Conservation (phyloP, 2,888 invertebrate species). For the Amiota communis region DNA sequence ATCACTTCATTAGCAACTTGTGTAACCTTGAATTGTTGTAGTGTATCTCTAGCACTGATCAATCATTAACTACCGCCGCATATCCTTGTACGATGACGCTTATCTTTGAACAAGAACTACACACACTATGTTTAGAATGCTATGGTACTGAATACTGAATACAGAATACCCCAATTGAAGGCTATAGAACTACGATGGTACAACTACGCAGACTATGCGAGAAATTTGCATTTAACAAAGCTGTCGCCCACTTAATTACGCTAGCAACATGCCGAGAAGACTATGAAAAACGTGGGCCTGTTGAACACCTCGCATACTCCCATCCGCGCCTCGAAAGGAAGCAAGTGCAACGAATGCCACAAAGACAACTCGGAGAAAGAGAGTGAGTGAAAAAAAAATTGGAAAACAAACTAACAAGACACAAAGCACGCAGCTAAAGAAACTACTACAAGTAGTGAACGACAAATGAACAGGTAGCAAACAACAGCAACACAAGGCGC, state of each 20-base stretch:
- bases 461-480: conserved; percentile 12
- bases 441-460: neutral
- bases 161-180: no score
- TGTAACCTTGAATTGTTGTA: neutral
- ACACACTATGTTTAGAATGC: no score
- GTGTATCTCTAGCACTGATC: neutral
- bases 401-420: conserved; percentile 2
- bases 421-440: neutral
- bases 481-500: conserved; percentile 19
- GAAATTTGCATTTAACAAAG: conserved; percentile 19
- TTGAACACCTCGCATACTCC: neutral
- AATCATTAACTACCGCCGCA: conserved; percentile 7
- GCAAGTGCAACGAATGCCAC: conserved; percentile 14
- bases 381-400: neutral
- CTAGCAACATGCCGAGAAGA: neutral
- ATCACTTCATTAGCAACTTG: conserved; percentile 18
- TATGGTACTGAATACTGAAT: no score
- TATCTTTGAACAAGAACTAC: no score
- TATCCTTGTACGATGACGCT: neutral
- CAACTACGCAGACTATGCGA: conserved; percentile 13
- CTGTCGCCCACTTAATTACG: conserved; percentile 21
- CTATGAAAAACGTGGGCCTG: neutral
- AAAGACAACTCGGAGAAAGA: conserved; percentile 8
- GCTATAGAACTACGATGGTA: no score
- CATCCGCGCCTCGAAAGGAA: neutral